These are phyloP conservation scores for Lycia hirtaria DNA, from an alignment of 2,888 invertebrate species.

Conservation along the genomic window DNA sequence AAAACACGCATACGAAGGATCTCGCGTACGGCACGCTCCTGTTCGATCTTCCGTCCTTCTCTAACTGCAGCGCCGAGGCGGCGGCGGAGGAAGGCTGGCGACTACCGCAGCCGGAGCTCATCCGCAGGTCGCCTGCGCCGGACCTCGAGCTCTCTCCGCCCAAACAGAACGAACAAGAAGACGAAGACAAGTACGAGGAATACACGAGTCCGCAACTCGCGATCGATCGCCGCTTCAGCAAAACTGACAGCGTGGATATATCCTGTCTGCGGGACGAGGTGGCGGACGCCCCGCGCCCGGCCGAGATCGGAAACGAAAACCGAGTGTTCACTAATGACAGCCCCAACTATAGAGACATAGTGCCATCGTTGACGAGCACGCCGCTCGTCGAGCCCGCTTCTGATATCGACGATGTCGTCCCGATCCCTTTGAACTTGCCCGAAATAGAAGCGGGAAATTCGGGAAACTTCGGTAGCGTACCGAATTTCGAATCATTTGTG, in stretches of 20 bases:
- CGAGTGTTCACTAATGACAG: conserved; percentile 53
- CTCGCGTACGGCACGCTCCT: conserved; percentile 72
- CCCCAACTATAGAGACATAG: conserved; percentile 62
- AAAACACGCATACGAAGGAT: conserved; percentile 71
- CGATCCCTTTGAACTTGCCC: conserved; percentile 59
- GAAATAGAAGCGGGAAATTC: conserved; percentile 43
- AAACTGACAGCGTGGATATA: conserved; percentile 76
- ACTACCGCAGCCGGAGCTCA: conserved; percentile 68
- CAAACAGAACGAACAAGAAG: conserved; percentile 30
- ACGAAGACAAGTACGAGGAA: conserved; percentile 43
- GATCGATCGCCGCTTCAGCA: conserved; percentile 59
- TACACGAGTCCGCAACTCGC: conserved; percentile 55
- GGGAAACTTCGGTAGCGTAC: conserved; percentile 48
- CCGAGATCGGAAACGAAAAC: conserved; percentile 46
- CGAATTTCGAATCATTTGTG: conserved; percentile 64
- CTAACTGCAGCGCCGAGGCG: conserved; percentile 72
- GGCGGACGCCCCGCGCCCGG: conserved; percentile 48
- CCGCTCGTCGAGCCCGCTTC: conserved; percentile 54
- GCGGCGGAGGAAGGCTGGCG: conserved; percentile 70
- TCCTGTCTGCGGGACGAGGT: conserved; percentile 65
- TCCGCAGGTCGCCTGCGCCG: conserved; percentile 65
- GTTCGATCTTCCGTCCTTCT: conserved; percentile 71
- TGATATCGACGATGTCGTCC: conserved; percentile 47
- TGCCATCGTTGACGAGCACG: conserved; percentile 71
- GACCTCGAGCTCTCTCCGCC: conserved; percentile 58